Evolutionary conservation across 1,140 invertebrate species (phyloP).

Genomic region (Drosophila seguyi): DNA sequence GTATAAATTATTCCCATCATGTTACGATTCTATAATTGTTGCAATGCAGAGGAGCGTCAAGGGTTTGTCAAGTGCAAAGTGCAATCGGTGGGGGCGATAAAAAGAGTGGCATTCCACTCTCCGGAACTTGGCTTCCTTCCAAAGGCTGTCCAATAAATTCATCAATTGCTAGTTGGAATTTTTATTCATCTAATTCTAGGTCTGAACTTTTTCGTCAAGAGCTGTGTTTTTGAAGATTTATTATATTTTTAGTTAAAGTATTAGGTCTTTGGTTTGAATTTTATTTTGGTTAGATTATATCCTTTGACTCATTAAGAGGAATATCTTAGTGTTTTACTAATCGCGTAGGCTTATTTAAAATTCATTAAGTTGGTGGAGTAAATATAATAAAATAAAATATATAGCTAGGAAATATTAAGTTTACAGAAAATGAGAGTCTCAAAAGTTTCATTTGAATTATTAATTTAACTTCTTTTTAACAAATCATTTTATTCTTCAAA

Average conservation of each 20-base stretch:
- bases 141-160: constrained; percentile 14
- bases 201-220: no score
- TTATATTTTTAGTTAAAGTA: neutral
- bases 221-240: neutral
- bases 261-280: neutral
- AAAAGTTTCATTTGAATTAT: no score
- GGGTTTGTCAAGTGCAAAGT: constrained; percentile 11
- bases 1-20: constrained; percentile 32
- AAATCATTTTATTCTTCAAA: no score
- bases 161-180: constrained; percentile 1
- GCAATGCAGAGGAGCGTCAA: constrained; percentile 8
- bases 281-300: neutral
- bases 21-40: constrained; percentile 31
- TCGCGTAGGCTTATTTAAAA: neutral
- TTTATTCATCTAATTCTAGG: no score
- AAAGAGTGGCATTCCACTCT: constrained; percentile 10
- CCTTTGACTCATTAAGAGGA: no score
- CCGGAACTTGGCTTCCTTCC: constrained; percentile 7
- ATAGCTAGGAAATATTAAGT: no score
- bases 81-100: neutral
- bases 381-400: neutral
- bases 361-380: neutral
- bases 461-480: no score
- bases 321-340: neutral
- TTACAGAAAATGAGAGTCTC: no score